These are phyloP conservation scores for Manis javanica DNA, from an alignment of 2,797 vertebrate genomes.

Conservation along the genomic window DNA sequence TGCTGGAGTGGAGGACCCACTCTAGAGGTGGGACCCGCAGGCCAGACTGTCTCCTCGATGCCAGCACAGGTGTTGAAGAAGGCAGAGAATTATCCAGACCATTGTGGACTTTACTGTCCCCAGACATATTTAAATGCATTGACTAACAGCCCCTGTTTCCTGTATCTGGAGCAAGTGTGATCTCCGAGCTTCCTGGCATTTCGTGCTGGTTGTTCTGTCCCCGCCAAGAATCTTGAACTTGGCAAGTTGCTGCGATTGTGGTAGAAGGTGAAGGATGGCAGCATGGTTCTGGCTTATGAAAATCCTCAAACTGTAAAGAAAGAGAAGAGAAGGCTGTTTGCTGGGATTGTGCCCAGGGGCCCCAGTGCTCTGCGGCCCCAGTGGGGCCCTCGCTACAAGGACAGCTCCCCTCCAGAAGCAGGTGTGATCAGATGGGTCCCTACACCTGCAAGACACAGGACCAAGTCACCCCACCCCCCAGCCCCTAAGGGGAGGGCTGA, in stretches of 20 bases:
- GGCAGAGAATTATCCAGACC: background rate
- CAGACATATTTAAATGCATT: background rate
- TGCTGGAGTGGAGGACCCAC: accelerated
- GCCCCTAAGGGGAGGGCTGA: background rate
- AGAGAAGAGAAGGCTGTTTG: background rate
- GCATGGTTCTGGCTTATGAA: background rate
- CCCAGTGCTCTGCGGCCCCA: background rate
- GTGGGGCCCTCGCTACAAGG: background rate
- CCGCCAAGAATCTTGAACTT: background rate
- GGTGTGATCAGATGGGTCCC: background rate
- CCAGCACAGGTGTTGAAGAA: background rate
- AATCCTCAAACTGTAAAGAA: background rate
- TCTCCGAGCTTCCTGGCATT: background rate
- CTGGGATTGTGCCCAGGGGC: no score
- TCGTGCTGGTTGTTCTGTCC: accelerated
- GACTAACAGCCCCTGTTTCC: background rate
- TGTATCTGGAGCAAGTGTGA: background rate
- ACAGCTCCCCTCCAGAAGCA: no score
- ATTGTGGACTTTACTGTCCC: background rate
- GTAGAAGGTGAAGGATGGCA: background rate
- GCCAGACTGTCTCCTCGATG: background rate
- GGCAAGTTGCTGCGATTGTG: background rate
- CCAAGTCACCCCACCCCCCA: background rate
- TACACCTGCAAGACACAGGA: background rate
- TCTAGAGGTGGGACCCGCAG: background rate